These are phyloP conservation scores for Dicentrarchus labrax DNA, from an alignment of 2,113 vertebrate genomes.

Conservation along the genomic window DNA sequence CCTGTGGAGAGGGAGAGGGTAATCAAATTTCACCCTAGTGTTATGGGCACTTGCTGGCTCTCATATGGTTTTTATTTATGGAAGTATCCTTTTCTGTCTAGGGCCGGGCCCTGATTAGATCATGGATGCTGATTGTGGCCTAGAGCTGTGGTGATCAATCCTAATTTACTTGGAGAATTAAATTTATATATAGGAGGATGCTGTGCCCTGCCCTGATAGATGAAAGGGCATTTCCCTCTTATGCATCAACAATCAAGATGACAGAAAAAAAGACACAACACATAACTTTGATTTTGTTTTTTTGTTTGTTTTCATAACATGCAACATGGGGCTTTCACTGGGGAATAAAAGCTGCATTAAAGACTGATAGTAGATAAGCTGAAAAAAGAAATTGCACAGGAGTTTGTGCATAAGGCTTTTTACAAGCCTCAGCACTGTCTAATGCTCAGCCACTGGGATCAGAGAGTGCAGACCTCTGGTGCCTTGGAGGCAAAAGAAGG, in stretches of 20 bases:
- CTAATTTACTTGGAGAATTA: constrained; percentile 83
- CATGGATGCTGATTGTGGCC: constrained; percentile 82
- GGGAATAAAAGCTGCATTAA: constrained; percentile 53
- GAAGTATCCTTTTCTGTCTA: constrained; percentile 80
- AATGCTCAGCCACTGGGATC: constrained; percentile 66
- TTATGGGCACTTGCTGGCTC: constrained; percentile 80
- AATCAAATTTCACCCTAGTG: constrained; percentile 78
- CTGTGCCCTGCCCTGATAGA: constrained; percentile 75
- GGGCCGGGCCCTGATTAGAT: constrained; percentile 81
- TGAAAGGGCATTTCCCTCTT: constrained; percentile 74
- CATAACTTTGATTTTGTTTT: constrained; percentile 19
- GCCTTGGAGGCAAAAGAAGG: constrained; percentile 59
- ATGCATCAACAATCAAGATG: constrained; percentile 63
- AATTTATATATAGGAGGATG: constrained; percentile 83
- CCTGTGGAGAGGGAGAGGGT: constrained; percentile 79
- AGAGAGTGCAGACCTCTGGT: constrained; percentile 66
- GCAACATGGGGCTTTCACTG: constrained; percentile 3
- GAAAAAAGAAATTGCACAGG: constrained; percentile 35
- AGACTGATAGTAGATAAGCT: constrained; percentile 32
- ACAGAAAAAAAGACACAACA: constrained; percentile 13
- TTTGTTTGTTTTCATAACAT: constrained; percentile 43
- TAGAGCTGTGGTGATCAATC: constrained; percentile 84
- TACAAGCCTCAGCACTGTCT: constrained; percentile 64
- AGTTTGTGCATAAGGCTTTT: constrained; percentile 45
- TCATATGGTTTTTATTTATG: constrained; percentile 87